Evolutionary conservation across 92 coral and sea anemone species (phyloP).

Genomic region (Paramuricea clavata): DNA sequence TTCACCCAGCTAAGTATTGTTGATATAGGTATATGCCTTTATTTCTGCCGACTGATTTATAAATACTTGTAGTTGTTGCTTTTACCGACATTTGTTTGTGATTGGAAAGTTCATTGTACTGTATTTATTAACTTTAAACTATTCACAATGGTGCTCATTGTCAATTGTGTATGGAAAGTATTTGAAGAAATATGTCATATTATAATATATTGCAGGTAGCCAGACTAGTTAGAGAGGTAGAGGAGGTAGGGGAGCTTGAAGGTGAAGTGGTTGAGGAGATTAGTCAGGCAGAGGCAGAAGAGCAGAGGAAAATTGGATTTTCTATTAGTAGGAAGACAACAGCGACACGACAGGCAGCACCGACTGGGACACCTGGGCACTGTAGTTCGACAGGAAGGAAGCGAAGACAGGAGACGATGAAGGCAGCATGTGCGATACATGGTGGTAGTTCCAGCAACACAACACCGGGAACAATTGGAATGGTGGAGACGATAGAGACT

Average conservation of each 20-base stretch:
- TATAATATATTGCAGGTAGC: background rate
- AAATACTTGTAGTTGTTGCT: too few species aligned
- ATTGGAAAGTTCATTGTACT: too few species aligned
- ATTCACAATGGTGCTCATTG: background rate
- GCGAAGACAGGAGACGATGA: slow-evolving; percentile 1
- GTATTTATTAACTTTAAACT: background rate
- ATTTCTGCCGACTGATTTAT: too few species aligned
- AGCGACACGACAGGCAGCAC: background rate
- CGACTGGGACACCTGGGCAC: background rate
- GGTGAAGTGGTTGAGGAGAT: background rate
- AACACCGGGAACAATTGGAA: background rate
- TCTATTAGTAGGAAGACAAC: background rate
- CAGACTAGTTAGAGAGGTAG: background rate
- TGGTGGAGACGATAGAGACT: background rate
- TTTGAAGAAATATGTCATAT: background rate
- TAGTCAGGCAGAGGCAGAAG: background rate
- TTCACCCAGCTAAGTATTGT: background rate
- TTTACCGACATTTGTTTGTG: background rate
- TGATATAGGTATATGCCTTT: background rate
- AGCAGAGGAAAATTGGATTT: background rate
- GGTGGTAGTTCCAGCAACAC: background rate
- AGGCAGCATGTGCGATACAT: background rate
- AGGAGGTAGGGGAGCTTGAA: background rate
- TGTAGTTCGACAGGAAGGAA: background rate
- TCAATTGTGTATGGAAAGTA: too few species aligned